Evolutionary conservation across 2,888 invertebrate genomes (phyloP).

Genomic region (Willowsia nigromaculata): DNA sequence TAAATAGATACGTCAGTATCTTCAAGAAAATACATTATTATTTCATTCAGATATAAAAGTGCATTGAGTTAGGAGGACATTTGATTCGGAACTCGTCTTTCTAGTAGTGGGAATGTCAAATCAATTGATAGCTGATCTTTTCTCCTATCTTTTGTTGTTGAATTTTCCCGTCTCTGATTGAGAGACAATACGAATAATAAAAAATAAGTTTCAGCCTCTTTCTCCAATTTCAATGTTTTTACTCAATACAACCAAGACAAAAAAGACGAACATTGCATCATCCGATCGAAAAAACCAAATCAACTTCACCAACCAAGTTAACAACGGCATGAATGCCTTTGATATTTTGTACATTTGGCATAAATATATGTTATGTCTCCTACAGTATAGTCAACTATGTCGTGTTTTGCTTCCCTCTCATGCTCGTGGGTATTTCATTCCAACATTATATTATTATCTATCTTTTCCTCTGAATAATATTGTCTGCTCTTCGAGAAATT

Average conservation of each 20-base stretch:
- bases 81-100: neutral
- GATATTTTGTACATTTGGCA: neutral
- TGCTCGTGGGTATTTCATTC: neutral
- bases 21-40: neutral
- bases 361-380: neutral
- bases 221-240: neutral
- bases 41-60: neutral
- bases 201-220: neutral
- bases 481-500: neutral
- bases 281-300: neutral
- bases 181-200: neutral
- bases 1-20: neutral
- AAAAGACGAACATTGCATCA: neutral
- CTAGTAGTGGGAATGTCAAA: constrained; percentile 12
- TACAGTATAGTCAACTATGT: neutral
- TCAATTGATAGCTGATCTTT: constrained; percentile 54
- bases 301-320: constrained; percentile 4
- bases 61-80: neutral
- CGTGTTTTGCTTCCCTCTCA: neutral
- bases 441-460: constrained; percentile 24
- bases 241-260: neutral
- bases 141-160: neutral
- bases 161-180: constrained; percentile 19
- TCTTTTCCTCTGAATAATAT: constrained; percentile 15
- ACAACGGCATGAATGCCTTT: neutral